Evolutionary conservation across 2,888 invertebrate genomes (phyloP).

Genomic region (Heliconius erato): DNA sequence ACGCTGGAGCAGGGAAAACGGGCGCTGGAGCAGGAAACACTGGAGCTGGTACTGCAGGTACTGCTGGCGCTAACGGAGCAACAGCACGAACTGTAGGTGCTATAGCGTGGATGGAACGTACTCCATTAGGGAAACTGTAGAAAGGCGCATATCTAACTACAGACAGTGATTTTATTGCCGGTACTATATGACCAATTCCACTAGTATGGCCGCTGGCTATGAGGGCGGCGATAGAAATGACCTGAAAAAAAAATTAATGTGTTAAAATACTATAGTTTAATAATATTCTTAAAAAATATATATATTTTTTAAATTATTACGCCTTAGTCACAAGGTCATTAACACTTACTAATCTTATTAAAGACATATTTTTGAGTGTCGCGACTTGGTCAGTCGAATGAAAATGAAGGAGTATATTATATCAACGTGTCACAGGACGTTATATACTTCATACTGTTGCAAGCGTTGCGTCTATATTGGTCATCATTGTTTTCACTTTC

Average conservation of each 20-base stretch:
- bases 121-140: constrained; percentile 79
- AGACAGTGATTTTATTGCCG: constrained; percentile 72
- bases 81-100: constrained; percentile 65
- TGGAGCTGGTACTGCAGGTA: constrained; percentile 58
- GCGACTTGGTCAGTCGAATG: constrained; percentile 76
- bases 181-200: constrained; percentile 72
- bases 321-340: constrained; percentile 30
- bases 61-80: constrained; percentile 55
- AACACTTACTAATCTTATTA: constrained; percentile 76
- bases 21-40: constrained; percentile 54
- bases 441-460: constrained; percentile 85
- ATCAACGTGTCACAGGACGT: constrained; percentile 73
- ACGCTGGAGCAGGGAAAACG: constrained; percentile 44
- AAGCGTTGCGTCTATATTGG: constrained; percentile 78
- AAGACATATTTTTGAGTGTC: constrained; percentile 67
- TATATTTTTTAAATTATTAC: neutral
- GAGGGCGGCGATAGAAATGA: constrained; percentile 66
- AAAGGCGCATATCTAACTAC: constrained; percentile 81
- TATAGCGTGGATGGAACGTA: constrained; percentile 77
- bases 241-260: constrained; percentile 61
- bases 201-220: constrained; percentile 80
- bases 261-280: neutral
- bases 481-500: constrained; percentile 81
- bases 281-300: neutral
- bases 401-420: constrained; percentile 74